These are phyloP conservation scores for Epinotia ramella DNA, from an alignment of 2,888 invertebrate genomes.

Conservation along the genomic window DNA sequence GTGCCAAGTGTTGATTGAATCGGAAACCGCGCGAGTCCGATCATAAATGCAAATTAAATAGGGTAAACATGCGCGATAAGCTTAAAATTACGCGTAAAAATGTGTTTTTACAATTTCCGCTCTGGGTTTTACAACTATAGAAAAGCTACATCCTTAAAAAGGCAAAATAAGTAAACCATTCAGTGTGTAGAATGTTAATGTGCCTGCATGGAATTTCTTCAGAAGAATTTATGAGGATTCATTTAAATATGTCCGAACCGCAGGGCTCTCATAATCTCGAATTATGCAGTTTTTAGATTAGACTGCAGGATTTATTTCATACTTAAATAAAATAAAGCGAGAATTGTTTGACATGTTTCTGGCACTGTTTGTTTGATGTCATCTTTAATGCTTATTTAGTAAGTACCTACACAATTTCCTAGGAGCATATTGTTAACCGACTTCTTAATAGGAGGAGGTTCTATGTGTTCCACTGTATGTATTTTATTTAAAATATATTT, in stretches of 20 bases:
- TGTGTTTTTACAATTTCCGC: neutral
- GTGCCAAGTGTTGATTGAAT: neutral
- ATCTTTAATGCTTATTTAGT: no score
- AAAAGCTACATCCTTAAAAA: neutral
- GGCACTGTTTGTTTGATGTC: no score
- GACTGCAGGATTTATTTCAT: neutral
- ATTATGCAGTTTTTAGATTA: neutral
- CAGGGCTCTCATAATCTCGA: neutral
- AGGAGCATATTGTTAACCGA: no score
- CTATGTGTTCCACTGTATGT: no score
- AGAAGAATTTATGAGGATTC: slow-evolving; percentile 4
- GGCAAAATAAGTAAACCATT: neutral
- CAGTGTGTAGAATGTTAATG: neutral
- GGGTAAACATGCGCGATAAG: neutral
- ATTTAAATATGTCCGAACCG: slow-evolving; percentile 8
- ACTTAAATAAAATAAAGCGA: neutral
- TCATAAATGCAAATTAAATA: neutral
- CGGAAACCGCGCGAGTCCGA: neutral
- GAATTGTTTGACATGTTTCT: neutral
- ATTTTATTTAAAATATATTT: no score
- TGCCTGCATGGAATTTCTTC: neutral
- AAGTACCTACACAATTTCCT: no score
- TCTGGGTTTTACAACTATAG: neutral
- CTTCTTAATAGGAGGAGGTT: no score
- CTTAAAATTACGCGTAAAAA: neutral